Percentiles rank a stretch among this genome's conserved stretches.
phyloP scores from a whole-genome alignment of 2,888 invertebrate species.

The Mactromeris polynyma region DNA sequence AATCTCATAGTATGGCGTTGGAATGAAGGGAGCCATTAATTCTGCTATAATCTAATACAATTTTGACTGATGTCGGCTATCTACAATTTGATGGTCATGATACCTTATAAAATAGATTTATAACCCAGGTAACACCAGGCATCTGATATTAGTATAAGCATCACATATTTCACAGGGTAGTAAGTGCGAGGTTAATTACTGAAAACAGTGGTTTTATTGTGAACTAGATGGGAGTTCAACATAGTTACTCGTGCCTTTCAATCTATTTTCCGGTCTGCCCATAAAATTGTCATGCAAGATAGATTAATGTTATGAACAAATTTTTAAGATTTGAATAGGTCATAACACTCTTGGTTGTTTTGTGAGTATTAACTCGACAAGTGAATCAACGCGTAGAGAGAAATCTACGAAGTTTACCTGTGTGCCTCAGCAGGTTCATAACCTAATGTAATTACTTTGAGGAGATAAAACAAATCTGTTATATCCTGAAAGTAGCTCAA shows the following conservation, averaged over 20 bases:
- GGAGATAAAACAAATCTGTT: not conserved
- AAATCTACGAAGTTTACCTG: not conserved
- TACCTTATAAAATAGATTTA: conserved; percentile 11
- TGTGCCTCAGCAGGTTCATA: not conserved
- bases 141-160: not conserved
- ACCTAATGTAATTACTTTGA: not conserved
- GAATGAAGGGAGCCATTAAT: not conserved
- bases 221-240: not conserved
- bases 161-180: not conserved
- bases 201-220: conserved; percentile 17
- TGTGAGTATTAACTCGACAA: not conserved
- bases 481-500: not conserved
- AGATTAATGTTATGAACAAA: not conserved
- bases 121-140: not conserved
- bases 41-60: not conserved
- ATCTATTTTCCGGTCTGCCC: not conserved
- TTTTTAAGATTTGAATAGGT: not conserved
- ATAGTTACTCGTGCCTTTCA: not conserved
- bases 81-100: not conserved
- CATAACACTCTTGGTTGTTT: not conserved
- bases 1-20: not conserved
- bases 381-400: not conserved
- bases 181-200: not conserved
- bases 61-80: not conserved
- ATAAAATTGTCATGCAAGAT: conserved; percentile 8